Evolutionary conservation across 2,797 vertebrate genomes (phyloP).

Genomic region (Okamejei kenojei): DNA sequence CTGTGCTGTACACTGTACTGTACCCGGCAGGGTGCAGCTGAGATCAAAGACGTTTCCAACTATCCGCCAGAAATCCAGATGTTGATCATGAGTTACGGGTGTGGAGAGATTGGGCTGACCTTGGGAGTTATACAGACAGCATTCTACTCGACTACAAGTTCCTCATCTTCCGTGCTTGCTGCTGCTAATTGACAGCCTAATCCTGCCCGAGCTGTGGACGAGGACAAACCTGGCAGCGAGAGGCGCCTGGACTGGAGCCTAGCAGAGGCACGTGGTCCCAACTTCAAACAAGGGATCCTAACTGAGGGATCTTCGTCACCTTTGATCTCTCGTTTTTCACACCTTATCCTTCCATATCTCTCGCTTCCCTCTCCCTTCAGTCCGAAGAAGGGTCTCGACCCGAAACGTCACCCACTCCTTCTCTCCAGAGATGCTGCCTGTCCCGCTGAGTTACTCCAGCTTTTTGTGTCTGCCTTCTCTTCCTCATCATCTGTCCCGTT

Average conservation of each 20-base stretch:
- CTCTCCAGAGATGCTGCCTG: no score
- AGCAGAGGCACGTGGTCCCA: no score
- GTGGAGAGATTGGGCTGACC: not conserved
- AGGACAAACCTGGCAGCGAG: not conserved
- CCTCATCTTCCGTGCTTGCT: not conserved
- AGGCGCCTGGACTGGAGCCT: not conserved
- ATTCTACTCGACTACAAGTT: not conserved
- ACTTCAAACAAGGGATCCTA: not conserved
- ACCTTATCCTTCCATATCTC: no score
- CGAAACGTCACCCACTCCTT: no score
- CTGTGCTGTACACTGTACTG: no score
- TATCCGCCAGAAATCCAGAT: not conserved
- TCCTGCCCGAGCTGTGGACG: no score
- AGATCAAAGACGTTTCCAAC: not conserved
- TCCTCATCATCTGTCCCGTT: not conserved
- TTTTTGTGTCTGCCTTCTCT: not conserved
- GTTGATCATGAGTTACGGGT: not conserved
- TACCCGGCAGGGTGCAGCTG: not conserved
- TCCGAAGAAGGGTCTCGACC: no score
- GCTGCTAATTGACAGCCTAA: not conserved
- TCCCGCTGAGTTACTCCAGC: no score
- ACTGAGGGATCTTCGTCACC: no score
- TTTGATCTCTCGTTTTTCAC: no score
- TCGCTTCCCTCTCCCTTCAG: no score
- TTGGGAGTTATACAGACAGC: not conserved